Evolutionary conservation across 2,113 vertebrate species (phyloP), one percentile per base, ranked within the genome.

Genomic region (Collichthys lucidus): DNA sequence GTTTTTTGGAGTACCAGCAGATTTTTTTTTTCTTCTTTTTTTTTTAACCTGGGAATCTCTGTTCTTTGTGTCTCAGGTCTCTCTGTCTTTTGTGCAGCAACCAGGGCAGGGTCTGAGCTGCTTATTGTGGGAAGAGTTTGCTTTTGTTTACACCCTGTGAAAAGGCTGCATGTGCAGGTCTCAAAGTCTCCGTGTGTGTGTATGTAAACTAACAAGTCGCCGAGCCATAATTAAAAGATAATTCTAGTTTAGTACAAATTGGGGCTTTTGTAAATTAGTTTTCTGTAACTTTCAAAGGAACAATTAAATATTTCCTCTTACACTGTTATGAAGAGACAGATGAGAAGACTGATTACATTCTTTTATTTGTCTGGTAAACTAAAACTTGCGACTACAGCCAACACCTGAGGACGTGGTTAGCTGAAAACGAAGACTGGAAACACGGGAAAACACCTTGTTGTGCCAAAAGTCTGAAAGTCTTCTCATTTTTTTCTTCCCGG

Each of bases 41-140:
- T 40, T 40, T 40, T 40, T 40, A 40, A 40, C 62, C 82, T 91
- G 85, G 86, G 87, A 92, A 88, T 89, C 76, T 79, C 42, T 63
- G 72, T 74, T 55, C 69, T 78, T n/a, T 74, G 52, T 81, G 86
- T 91, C 89, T 90, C 90, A 86, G 84, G 80, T 92, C 91, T 89
- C 89, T 80, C 77, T 47, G 52, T 63, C 87, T 70, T 86, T 92
- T 93, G 83, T 90, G 79, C 53, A 72, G 72, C 59, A 87, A 93
- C 26, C 68, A 89, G 88, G 91, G 87, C 87, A 89, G 78, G 75
- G 86, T 78, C 74, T 80, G 81, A 78, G 84, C 70, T 62, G 74
- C 77, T 85, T 87, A 84, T 88, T 92, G 85, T 89, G 74, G 73
- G 64, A 40, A 71, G 40, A 64, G 29, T 86, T 86, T 76, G 63